Evolutionary conservation across 2,113 vertebrate genomes (phyloP).

Genomic region (Apaloderma vittatum): DNA sequence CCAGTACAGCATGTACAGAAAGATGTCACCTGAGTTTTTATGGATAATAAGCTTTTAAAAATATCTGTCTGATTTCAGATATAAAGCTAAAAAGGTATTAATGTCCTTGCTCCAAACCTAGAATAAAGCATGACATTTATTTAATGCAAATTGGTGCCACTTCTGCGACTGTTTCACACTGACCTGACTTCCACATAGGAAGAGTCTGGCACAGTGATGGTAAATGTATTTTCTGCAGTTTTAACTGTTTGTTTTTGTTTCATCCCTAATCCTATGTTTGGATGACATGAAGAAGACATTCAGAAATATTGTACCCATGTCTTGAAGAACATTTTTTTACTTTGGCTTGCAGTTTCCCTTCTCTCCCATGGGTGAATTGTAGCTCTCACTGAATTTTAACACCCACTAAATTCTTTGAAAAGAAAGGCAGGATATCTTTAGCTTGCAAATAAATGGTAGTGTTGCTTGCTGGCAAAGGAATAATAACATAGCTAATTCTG

Average conservation of each 20-base stretch:
- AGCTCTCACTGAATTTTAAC: constrained; percentile 10
- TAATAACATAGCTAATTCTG: not conserved
- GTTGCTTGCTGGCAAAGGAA: not conserved
- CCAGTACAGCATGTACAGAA: constrained; percentile 1
- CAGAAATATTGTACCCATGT: not conserved
- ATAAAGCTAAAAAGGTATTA: constrained; percentile 5
- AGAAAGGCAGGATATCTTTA: not conserved
- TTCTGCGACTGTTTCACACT: not conserved
- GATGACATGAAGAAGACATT: constrained; percentile 6
- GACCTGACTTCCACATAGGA: constrained; percentile 15
- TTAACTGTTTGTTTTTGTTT: not conserved
- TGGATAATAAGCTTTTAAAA: not conserved
- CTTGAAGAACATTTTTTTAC: constrained; percentile 20
- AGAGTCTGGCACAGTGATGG: not conserved
- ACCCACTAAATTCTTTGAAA: not conserved
- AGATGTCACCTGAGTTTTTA: not conserved
- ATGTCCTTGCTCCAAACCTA: constrained; percentile 30
- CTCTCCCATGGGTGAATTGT: not conserved
- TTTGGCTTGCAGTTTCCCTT: not conserved
- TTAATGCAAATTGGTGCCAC: not conserved
- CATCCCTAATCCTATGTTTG: not conserved
- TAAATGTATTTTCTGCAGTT: not conserved
- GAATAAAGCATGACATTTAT: constrained; percentile 2
- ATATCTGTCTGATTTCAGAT: not conserved
- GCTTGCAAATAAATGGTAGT: not conserved